A percentile compares a stretch with the other conserved stretches of the same genome.
Evolutionary conservation across 2,888 invertebrate species (phyloP).

Genomic region (Spialia ferax): DNA sequence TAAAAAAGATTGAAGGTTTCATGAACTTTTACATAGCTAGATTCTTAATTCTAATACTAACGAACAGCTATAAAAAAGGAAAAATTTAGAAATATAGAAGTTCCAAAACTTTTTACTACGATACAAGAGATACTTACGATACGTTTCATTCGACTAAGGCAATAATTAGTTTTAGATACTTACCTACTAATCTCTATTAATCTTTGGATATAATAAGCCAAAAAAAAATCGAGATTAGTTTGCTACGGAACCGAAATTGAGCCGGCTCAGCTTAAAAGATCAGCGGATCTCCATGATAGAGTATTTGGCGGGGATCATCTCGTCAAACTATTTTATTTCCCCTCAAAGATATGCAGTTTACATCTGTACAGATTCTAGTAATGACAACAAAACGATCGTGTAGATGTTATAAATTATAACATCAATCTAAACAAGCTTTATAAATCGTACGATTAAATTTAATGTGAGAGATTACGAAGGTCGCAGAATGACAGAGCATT

Average conservation of each 20-base stretch:
- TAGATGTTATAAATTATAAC: conserved; percentile 23
- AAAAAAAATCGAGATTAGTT: conserved; percentile 24
- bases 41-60: no score
- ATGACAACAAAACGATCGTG: conserved; percentile 15
- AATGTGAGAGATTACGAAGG: conserved; percentile 61
- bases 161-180: background rate
- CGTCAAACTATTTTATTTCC: conserved; percentile 45
- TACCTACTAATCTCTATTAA: conserved; percentile 2
- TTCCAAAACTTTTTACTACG: no score
- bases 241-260: conserved; percentile 42
- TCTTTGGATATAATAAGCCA: conserved; percentile 24
- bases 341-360: conserved; percentile 37
- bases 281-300: conserved; percentile 39
- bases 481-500: conserved; percentile 59
- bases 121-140: background rate
- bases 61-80: no score
- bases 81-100: no score
- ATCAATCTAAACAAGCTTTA: conserved; percentile 46
- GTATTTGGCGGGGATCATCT: conserved; percentile 36
- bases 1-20: no score
- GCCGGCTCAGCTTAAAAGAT: conserved; percentile 44
- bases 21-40: no score
- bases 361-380: conserved; percentile 19
- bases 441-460: conserved; percentile 59
- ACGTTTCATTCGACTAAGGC: background rate